Evolutionary conservation across 1,140 invertebrate species (phyloP), one percentile per base, ranked within the genome.

Genomic region (Pogonomyrmex californicus): DNA sequence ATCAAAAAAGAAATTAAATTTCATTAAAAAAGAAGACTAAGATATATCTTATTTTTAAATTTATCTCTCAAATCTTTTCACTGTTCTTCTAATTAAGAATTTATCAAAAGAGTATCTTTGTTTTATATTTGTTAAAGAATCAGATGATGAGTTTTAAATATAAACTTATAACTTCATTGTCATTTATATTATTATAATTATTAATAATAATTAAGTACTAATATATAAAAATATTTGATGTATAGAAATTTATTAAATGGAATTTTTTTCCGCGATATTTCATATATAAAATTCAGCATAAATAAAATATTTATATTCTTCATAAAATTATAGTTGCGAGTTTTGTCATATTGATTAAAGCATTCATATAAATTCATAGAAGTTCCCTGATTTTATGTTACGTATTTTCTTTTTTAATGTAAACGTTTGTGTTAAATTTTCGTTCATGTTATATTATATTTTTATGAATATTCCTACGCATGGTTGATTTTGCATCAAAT

Each of bases 251-350:
- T 5, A 10, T 71, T 33, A 30, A 73, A 54, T 36, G 10, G 56
- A 36, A 56, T 5, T 56, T 56, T 75, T 1, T 17, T 30, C 1
- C 12, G 2, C 3, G 1, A 30, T 68, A 44, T 44, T 44, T 41
- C 9, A 12, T 14, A 54, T 5, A 17, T 36, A 54, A 73, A 71
- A 71, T 54, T 71, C n/a, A 66, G 23, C 41, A 17, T 41, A 9
- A 73, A 73, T 54, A 73, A 38, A 65, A 38, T 23, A 65, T 62
- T 36, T 36, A 30, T 30, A 4, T 33, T 33, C 23, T 62, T 62
- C 12, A 5, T 36, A 62, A 14, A 6, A 2, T 7, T 44, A 0
- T 33, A 12, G 23, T 12, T 62, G 5, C 33, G 4, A 9, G 30
- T 14, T 36, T 62, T 62, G n/a, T 33, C 30, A 58, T 58, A 23